Base-by-base conservation (phyloP, 2,888 invertebrate species). In the Ypsolopha sequella region DNA sequence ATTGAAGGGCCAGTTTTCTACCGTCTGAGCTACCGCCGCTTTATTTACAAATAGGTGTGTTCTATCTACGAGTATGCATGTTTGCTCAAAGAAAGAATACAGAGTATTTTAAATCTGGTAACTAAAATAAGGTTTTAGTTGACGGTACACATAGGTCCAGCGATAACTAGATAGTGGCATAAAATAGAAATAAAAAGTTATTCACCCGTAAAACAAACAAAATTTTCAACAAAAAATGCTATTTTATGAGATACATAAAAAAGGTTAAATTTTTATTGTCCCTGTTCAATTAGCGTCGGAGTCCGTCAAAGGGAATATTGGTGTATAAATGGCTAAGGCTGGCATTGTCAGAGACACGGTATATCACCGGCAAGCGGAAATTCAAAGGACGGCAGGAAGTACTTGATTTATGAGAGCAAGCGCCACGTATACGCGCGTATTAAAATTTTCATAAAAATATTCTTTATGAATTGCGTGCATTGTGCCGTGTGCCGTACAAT, bases 371-470 rank as follows among this genome's bases (percentile, higher is more conserved):
- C 64, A 68, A 62, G 68, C 73, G 73, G 76, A 79, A 77, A 75
- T 77, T 79, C 77, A 80, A 80, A 79, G 78, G 78, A 74, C 72
- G 74, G 63, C 68, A 75, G 78, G 76, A 79, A 79, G 76, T 76
- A 73, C 77, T 79, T 80, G 81, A 80, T 81, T 81, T 80, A 81
- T 73, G 80, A 72, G 70, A 68, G 68, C 65, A 68, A 66, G 68
- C 66, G 72, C 68, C 72, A 68, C 73, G 70, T 74, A 76, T 73
- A 76, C 63, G 70, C 70, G 67, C 66, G 71, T 75, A 79, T 80
- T 80, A 78, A 80, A 80, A 77, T 68, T 73, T 75, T 79, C 74
- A 78, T 80, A 79, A 81, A 80, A 80, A 77, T 73, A 75, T 76
- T 75, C 73, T 71, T 72, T 72, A 71, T 76, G 73, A 79, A 68